phyloP scores from a whole-genome alignment of 1,140 invertebrate species.

The Onthophagus taurus region DNA sequence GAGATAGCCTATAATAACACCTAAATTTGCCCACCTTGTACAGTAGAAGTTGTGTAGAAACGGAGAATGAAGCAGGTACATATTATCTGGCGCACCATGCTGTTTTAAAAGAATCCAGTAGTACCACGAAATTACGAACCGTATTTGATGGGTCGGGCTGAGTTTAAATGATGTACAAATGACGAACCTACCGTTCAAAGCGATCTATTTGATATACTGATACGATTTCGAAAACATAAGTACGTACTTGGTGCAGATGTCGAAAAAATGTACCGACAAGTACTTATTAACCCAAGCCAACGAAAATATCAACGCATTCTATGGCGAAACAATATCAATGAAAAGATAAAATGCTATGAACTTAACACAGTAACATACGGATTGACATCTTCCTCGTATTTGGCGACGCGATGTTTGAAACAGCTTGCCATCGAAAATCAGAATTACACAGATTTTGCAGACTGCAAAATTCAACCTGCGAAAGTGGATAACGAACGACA shows the following conservation, averaged over 20 bases:
- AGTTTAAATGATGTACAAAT: conserved; percentile 24
- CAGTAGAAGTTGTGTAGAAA: too few species aligned
- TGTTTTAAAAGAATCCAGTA: conserved; percentile 28
- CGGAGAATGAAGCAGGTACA: neutral
- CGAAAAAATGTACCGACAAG: conserved; percentile 35
- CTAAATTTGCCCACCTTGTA: too few species aligned
- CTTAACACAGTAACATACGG: conserved; percentile 20
- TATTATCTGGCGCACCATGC: conserved; percentile 27
- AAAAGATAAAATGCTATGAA: conserved; percentile 9
- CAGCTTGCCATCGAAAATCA: too few species aligned
- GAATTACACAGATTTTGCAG: too few species aligned
- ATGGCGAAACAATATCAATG: conserved; percentile 28
- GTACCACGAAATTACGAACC: conserved; percentile 30
- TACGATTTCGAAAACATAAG: conserved; percentile 34
- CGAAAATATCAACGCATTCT: conserved; percentile 35
- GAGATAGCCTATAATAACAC: too few species aligned
- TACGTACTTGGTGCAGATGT: conserved; percentile 35
- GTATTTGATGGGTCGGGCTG: conserved; percentile 20
- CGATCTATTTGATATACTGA: conserved; percentile 27
- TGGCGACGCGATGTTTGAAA: conserved; percentile 25
- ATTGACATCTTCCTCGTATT: conserved; percentile 14
- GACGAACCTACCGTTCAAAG: conserved; percentile 21
- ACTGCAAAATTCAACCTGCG: too few species aligned
- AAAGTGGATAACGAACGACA: too few species aligned
- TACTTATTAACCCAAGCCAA: conserved; percentile 18